Evolutionary conservation across 2,113 vertebrate species (phyloP).

Genomic region (Panurus biarmicus): DNA sequence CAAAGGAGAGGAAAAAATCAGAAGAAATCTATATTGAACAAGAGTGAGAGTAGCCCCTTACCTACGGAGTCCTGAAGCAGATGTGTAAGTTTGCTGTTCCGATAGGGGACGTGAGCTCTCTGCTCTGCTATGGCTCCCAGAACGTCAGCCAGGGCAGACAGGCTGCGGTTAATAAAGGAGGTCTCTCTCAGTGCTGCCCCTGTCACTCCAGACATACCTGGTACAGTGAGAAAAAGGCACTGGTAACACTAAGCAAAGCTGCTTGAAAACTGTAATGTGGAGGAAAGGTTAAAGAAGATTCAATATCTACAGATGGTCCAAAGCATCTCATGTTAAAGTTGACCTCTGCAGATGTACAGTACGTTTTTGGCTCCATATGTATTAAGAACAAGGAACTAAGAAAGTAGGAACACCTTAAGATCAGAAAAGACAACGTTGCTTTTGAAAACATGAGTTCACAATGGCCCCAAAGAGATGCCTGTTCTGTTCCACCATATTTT

Average conservation of each 20-base stretch:
- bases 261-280: neutral
- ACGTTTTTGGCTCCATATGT: neutral
- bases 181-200: constrained; percentile 77
- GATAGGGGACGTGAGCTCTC: constrained; percentile 75
- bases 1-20: neutral
- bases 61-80: constrained; percentile 80
- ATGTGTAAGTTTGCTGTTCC: constrained; percentile 86
- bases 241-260: neutral
- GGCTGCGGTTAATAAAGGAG: constrained; percentile 80
- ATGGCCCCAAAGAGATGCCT: neutral
- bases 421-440: neutral
- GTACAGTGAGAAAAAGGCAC: neutral
- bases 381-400: neutral
- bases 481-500: neutral
- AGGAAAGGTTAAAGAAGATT: neutral
- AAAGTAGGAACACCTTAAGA: neutral
- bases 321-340: neutral
- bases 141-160: constrained; percentile 80
- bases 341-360: neutral
- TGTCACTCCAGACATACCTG: constrained; percentile 78
- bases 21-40: neutral
- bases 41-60: neutral
- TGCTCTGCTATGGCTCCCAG: constrained; percentile 79
- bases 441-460: neutral
- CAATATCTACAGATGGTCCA: neutral